phyloP scores from a whole-genome alignment of 2,888 invertebrate genomes.

The Ennomos quercinarius region DNA sequence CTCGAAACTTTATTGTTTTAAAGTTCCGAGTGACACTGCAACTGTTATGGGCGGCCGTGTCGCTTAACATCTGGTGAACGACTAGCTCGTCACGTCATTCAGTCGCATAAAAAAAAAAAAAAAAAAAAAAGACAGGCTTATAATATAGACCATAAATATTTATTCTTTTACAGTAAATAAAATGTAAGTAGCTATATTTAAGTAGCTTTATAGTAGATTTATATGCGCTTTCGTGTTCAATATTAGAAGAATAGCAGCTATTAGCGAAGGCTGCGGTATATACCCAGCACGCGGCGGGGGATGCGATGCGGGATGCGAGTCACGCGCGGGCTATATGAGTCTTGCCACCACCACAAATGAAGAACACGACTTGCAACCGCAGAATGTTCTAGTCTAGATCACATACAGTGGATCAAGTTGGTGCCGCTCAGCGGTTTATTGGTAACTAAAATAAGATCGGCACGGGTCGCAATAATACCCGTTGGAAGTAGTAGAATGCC shows the following conservation, averaged over 20 bases:
- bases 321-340: constrained; percentile 74
- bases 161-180: too few species aligned
- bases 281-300: constrained; percentile 32
- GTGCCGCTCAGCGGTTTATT: constrained; percentile 7
- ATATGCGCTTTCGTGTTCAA: constrained; percentile 28
- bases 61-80: too few species aligned
- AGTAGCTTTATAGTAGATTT: background rate
- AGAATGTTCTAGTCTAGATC: constrained; percentile 20
- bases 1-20: too few species aligned
- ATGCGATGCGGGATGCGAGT: constrained; percentile 60
- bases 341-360: constrained; percentile 67
- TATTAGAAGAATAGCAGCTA: constrained; percentile 40
- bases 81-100: too few species aligned
- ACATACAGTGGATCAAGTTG: constrained; percentile 14
- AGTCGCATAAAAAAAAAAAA: too few species aligned
- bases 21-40: too few species aligned
- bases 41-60: too few species aligned
- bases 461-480: constrained; percentile 10
- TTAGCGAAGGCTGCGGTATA: constrained; percentile 47
- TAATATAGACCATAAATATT: constrained; percentile 3
- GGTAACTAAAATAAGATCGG: constrained; percentile 13
- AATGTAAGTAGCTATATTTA: too few species aligned
- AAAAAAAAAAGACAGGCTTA: too few species aligned
- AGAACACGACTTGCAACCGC: constrained; percentile 45
- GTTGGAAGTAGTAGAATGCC: background rate